These are phyloP conservation scores for Phanerotoma sp. DNA, from an alignment of 2,888 invertebrate genomes.

Conservation along the genomic window DNA sequence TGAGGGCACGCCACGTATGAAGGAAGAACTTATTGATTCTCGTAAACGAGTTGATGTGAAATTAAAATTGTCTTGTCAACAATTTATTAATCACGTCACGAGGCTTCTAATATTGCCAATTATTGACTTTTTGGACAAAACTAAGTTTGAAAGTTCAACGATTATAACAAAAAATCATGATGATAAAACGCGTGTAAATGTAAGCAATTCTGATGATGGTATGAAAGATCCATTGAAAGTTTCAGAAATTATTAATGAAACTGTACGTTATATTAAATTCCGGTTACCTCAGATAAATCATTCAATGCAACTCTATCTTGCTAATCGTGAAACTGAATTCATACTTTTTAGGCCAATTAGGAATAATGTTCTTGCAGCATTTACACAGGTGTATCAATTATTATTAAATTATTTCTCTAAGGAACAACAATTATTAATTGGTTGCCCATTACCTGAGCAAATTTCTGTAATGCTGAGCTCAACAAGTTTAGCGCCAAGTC, in stretches of 20 bases:
- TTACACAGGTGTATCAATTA: conserved; percentile 80
- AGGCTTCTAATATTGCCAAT: conserved; percentile 75
- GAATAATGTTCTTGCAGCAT: conserved; percentile 87
- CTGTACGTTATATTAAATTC: conserved; percentile 76
- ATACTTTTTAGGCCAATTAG: conserved; percentile 93
- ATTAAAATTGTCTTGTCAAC: conserved; percentile 86
- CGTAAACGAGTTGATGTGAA: conserved; percentile 95
- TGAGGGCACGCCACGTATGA: conserved; percentile 92
- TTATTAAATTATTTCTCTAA: conserved; percentile 75
- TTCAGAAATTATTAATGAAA: conserved; percentile 72
- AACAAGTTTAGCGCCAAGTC: conserved; percentile 62
- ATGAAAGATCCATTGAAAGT: conserved; percentile 73
- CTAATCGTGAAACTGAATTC: conserved; percentile 95
- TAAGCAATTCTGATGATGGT: conserved; percentile 71
- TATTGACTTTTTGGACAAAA: conserved; percentile 62
- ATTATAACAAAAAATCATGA: no score
- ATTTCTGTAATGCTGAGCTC: conserved; percentile 85
- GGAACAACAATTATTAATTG: conserved; percentile 82
- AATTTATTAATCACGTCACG: conserved; percentile 80
- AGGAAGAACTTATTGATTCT: conserved; percentile 89
- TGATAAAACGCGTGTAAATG: conserved; percentile 57
- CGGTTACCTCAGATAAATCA: conserved; percentile 79
- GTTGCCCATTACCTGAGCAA: conserved; percentile 92
- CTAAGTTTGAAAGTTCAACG: conserved; percentile 49
- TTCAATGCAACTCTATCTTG: conserved; percentile 92